Base-by-base conservation (phyloP, 2,113 vertebrate species). In the Mobula birostris region DNA sequence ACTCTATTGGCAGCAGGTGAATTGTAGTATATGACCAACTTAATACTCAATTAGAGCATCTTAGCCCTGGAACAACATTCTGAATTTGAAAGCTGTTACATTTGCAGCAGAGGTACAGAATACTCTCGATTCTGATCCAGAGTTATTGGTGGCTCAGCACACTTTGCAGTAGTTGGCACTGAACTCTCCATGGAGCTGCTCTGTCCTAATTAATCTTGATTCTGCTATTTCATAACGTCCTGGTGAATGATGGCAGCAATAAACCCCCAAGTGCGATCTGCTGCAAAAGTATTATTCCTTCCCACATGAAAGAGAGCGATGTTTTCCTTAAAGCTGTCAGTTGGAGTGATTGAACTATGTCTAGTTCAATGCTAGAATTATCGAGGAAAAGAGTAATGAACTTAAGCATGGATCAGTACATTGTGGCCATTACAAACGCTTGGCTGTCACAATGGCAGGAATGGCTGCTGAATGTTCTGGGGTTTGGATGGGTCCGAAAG, bases 111-210 rank as follows among this genome's bases (percentile, higher is more conserved):
- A 40, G 88, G 36, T 70, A 29, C 63, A 91, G 32, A 63, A n/a
- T n/a, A 63, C 2, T 36, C 66, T 27, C n/a, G 66, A 14, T 66
- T 74, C 90, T 72, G 17, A 92, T 19, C 36, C 17, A 21, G 19
- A 72, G 36, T 72, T 70, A 40, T 36, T 88, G 83, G 83, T n/a
- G 27, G 58, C 83, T 88, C 83, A 88, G 83, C 83, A 88, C 12
- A 61, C 83, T 88, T 91, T 91, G 68, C 36, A 12, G 63, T 72
- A 48, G 90, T 6, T 70, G 90, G 40, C 63, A 72, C 90, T 72
- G 90, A 92, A 48, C 32, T 92, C 88, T 91, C 90, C 17, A 92
- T 92, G 66, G 90, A 72, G 32, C 90, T 36, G 32, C 66, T 58
- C 40, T 6, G 36, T 72, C 32, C 68, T 72, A 92, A 92, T 92